Evolutionary conservation across 2,113 vertebrate genomes (phyloP).

Genomic region (Rhea americana): DNA sequence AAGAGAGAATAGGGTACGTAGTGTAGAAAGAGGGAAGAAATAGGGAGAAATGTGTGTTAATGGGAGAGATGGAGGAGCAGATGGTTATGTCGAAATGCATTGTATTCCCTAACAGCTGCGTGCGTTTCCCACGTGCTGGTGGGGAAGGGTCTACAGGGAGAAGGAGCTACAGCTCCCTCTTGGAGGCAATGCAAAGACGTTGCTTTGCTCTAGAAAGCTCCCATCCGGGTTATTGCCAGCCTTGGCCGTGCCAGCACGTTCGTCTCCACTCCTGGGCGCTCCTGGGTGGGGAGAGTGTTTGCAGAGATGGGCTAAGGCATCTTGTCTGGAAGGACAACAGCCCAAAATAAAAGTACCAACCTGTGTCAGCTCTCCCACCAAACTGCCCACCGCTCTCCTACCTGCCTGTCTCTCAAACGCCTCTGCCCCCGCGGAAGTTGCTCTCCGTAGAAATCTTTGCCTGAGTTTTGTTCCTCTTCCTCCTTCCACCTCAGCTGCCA

Average conservation of each 20-base stretch:
- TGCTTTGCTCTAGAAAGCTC: neutral
- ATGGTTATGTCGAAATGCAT: neutral
- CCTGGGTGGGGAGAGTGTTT: rapidly evolving
- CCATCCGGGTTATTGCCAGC: rapidly evolving
- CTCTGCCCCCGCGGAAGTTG: no score
- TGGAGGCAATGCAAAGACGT: neutral
- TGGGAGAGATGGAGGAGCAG: rapidly evolving
- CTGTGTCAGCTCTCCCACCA: neutral
- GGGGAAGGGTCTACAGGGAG: no score
- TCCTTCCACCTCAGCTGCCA: conserved; percentile 16
- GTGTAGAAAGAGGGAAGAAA: rapidly evolving
- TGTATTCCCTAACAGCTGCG: neutral
- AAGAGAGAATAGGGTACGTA: neutral
- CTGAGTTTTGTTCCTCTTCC: neutral
- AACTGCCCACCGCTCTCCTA: neutral
- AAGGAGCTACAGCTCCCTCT: neutral
- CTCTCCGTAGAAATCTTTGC: no score
- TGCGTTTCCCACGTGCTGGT: rapidly evolving
- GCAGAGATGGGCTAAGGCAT: neutral
- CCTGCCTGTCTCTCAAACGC: rapidly evolving
- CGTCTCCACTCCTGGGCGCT: no score
- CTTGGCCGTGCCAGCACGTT: neutral
- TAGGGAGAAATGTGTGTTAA: rapidly evolving
- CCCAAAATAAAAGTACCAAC: rapidly evolving
- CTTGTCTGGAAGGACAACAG: neutral